Percentiles rank a stretch among this genome's conserved stretches.
These are phyloP conservation scores for Aproaerema taeniolella DNA, from an alignment of 2,888 invertebrate species.

Conservation along the genomic window DNA sequence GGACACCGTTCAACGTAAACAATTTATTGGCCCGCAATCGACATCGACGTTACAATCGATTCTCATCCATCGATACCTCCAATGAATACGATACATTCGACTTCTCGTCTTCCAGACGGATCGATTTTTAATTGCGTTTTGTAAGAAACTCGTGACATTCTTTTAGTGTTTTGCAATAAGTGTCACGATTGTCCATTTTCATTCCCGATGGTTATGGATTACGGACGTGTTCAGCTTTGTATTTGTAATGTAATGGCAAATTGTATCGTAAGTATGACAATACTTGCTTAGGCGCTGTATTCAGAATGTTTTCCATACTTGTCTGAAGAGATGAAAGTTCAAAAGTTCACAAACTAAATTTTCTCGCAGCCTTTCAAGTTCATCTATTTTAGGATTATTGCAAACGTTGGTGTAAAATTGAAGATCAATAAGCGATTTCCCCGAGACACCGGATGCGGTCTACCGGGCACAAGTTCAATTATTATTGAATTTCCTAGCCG, in stretches of 20 bases:
- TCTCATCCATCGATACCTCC: slow-evolving; percentile 49
- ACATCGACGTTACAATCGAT: slow-evolving; percentile 60
- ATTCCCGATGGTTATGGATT: too few species aligned
- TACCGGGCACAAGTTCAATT: slow-evolving; percentile 61
- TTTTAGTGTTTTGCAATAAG: slow-evolving; percentile 8
- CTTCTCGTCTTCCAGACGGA: slow-evolving; percentile 40
- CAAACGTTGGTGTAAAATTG: slow-evolving; percentile 29
- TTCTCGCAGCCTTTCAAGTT: too few species aligned
- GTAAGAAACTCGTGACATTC: slow-evolving; percentile 20
- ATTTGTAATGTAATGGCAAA: neutral
- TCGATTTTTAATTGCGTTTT: slow-evolving; percentile 44
- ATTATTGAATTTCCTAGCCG: slow-evolving; percentile 66
- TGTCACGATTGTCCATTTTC: slow-evolving; percentile 8
- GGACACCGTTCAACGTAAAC: slow-evolving; percentile 56
- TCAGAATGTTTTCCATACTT: too few species aligned
- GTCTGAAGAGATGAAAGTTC: too few species aligned
- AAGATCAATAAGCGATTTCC: slow-evolving; percentile 61
- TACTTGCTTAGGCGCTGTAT: too few species aligned
- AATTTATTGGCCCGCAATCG: slow-evolving; percentile 67
- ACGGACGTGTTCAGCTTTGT: too few species aligned
- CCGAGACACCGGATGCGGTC: slow-evolving; percentile 64
- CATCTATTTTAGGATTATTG: too few species aligned
- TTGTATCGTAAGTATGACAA: too few species aligned
- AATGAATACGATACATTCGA: slow-evolving; percentile 42
- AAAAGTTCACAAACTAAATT: too few species aligned